Evolutionary conservation across 2,797 vertebrate genomes (phyloP).

Genomic region (Esox lucius): DNA sequence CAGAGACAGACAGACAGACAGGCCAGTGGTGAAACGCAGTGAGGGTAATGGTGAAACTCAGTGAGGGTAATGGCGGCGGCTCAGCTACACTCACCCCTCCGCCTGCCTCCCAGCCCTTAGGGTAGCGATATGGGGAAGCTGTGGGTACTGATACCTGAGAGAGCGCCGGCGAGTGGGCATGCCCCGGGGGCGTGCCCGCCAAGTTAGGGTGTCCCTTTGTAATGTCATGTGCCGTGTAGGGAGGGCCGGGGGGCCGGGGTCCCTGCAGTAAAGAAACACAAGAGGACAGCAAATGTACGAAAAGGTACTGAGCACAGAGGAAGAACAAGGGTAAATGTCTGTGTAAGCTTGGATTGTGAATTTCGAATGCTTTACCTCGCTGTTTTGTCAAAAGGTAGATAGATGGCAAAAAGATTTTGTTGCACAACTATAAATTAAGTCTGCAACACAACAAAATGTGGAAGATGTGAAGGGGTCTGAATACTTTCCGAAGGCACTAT

Average conservation of each 20-base stretch:
- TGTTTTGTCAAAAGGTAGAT: no score
- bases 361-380: no score
- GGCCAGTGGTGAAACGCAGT: conserved; percentile 31
- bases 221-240: conserved; percentile 91
- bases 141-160: conserved; percentile 89
- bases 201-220: conserved; percentile 95
- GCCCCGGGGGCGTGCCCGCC: conserved; percentile 90
- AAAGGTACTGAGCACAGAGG: not conserved
- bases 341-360: not conserved
- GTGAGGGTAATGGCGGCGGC: conserved; percentile 46
- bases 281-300: conserved; percentile 17
- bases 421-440: no score
- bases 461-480: no score
- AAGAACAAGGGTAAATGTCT: conserved; percentile 2
- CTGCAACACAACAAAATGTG: no score
- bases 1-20: conserved; percentile 13
- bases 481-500: no score
- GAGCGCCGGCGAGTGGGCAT: conserved; percentile 90
- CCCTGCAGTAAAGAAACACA: conserved; percentile 80
- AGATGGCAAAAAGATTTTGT: no score
- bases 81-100: conserved; percentile 69
- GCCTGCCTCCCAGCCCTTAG: conserved; percentile 78
- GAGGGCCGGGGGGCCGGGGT: conserved; percentile 87
- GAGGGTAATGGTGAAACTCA: conserved; percentile 45
- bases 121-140: conserved; percentile 74